Evolutionary conservation across 2,797 vertebrate species (phyloP).

Genomic region (Allobates femoralis): DNA sequence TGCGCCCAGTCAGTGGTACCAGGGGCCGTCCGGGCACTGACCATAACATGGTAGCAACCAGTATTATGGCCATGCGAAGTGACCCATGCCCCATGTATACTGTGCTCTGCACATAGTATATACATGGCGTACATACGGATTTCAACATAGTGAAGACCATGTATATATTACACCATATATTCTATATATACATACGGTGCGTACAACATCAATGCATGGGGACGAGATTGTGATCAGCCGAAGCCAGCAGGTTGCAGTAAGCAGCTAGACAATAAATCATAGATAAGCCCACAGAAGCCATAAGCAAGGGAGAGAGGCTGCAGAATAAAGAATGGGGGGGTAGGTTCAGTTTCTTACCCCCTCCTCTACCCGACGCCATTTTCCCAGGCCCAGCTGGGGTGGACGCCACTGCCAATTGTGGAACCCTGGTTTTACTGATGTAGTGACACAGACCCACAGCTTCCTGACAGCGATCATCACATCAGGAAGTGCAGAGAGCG

Average conservation of each 20-base stretch:
- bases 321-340: background rate
- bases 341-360: constrained; percentile 49
- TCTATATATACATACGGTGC: background rate
- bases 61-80: background rate
- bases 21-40: too few species aligned
- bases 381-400: constrained; percentile 42
- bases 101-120: too few species aligned
- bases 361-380: constrained; percentile 60
- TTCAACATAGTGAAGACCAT: too few species aligned
- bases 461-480: constrained; percentile 58
- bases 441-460: constrained; percentile 56
- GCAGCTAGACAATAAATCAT: background rate
- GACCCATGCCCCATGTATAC: background rate
- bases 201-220: background rate
- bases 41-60: background rate
- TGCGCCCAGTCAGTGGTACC: too few species aligned
- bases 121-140: too few species aligned
- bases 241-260: background rate
- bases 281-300: background rate
- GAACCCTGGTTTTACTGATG: constrained; percentile 47
- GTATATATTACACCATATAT: background rate
- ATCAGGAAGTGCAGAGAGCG: constrained; percentile 60
- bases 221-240: background rate
- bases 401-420: constrained; percentile 47
- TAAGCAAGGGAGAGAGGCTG: background rate